Base-by-base conservation (phyloP, 2,888 invertebrate genomes). In the Drosophila falleni region DNA sequence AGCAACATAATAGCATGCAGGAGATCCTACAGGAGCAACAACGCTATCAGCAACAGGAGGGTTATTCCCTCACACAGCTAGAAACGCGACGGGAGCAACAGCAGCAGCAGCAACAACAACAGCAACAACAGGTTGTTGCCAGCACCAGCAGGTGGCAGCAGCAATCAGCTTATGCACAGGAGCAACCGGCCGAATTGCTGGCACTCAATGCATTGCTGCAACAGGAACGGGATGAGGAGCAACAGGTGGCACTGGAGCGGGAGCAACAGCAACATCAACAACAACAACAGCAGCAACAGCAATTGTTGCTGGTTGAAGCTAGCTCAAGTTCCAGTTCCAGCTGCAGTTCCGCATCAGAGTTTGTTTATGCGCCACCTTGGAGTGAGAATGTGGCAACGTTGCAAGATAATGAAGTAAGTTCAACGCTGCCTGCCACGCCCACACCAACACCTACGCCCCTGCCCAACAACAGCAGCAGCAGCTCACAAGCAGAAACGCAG, bases 21-120 rank as follows among this genome's bases (percentile, higher is more conserved):
- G 90, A 89, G 42, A 90, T 92, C 8, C 46, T 91, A 23, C 86
- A 89, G 59, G 92, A 92, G 65, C 91, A 91, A 69, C 91, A 90
- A 49, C 76, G 85, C 5, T 92, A 92, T 50, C 92, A 92, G 65
- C 90, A 92, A 50, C 91, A 92, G 63, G 92, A 92, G 19, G 92
- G 92, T 5, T 92, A 92, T 31, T 92, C 92, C 3, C 71, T 93
- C 1, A 93, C 93, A 0, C 92, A 91, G 75, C 63, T 93, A 37
- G 92, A 93, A 66, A 93, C 93, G 5, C 62, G 89, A 3, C 81
- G 68, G 19, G 92, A 92, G 62, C 91, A 79, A n/a, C 79, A 78
- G 1, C 68, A 74, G 5, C 78, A 61, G 13, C 53, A 63, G n/a
- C 66, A 69, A 4, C 68, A 77, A 11, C 68, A 74, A 5, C 78